Evolutionary conservation across 1,140 invertebrate species (phyloP).

Genomic region (Zaprionus gabonicus): DNA sequence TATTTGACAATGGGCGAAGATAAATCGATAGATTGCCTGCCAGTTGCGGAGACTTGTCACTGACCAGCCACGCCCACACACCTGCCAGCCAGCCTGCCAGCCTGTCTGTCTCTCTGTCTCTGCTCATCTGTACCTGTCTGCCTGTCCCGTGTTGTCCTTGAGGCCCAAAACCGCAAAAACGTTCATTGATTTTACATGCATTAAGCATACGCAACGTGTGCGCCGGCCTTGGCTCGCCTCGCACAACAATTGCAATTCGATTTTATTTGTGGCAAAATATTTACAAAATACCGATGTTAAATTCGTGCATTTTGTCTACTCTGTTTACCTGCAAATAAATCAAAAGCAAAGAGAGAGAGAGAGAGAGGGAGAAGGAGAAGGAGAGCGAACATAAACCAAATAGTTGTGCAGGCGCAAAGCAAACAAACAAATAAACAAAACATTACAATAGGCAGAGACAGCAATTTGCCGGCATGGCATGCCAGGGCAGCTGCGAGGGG

Average conservation of each 20-base stretch:
- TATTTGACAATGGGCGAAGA: constrained; percentile 59
- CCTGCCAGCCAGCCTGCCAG: background rate
- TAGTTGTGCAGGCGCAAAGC: constrained; percentile 14
- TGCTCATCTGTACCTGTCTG: background rate
- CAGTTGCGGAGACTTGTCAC: constrained; percentile 59
- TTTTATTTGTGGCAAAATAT: constrained; percentile 63
- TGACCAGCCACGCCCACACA: constrained; percentile 31
- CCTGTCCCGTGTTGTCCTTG: background rate
- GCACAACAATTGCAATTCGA: constrained; percentile 35
- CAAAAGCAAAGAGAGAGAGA: constrained; percentile 46
- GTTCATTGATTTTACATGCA: constrained; percentile 64
- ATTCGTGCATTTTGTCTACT: constrained; percentile 35
- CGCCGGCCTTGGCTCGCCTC: background rate
- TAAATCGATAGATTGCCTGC: constrained; percentile 63
- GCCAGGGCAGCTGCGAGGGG: background rate
- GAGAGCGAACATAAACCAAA: background rate
- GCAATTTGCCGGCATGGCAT: constrained; percentile 1
- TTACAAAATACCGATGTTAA: constrained; percentile 45
- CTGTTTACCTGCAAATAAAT: constrained; percentile 72
- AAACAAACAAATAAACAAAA: constrained; percentile 30
- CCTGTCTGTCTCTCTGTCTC: background rate
- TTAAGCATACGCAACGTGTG: constrained; percentile 49
- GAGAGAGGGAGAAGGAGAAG: background rate
- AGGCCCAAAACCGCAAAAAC: constrained; percentile 51
- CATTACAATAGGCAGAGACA: constrained; percentile 15